Evolutionary conservation across 2,797 vertebrate species (phyloP).

Genomic region (Linurgus olivaceus): DNA sequence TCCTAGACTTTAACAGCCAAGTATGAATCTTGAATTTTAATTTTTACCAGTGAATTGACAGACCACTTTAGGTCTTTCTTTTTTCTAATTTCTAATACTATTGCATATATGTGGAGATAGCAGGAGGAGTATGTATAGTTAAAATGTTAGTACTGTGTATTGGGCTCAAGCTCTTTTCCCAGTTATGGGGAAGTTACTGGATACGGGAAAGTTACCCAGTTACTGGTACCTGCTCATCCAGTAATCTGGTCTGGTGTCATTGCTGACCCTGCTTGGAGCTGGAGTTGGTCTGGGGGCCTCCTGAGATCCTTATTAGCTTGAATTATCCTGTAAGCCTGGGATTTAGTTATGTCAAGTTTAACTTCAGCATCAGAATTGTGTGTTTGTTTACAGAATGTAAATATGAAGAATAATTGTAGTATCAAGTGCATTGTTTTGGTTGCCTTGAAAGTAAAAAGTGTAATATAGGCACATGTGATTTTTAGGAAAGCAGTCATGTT

Average conservation of each 20-base stretch:
- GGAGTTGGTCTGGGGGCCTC: not conserved
- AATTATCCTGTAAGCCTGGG: not conserved
- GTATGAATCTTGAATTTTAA: not conserved
- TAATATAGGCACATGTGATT: not conserved
- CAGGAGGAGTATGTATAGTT: not conserved
- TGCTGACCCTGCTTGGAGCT: not conserved
- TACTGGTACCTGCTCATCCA: not conserved
- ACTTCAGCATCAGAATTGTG: not conserved
- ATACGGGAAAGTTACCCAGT: not conserved
- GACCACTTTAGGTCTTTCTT: not conserved
- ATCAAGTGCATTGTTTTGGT: not conserved
- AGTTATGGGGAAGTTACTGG: not conserved
- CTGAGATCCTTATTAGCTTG: not conserved
- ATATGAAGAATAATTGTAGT: not conserved
- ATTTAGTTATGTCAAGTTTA: not conserved
- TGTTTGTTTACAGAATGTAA: not conserved
- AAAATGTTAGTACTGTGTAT: not conserved
- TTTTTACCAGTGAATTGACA: not conserved
- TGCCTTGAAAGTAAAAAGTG: not conserved
- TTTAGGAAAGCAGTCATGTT: not conserved
- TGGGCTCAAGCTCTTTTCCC: not conserved
- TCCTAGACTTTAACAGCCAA: not conserved
- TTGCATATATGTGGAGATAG: not conserved
- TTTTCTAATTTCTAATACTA: not conserved
- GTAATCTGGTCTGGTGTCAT: not conserved